Percentiles rank a stretch among this genome's conserved stretches.
Conservation (phyloP, 2,113 vertebrate genomes). For the Prunella himalayana region DNA sequence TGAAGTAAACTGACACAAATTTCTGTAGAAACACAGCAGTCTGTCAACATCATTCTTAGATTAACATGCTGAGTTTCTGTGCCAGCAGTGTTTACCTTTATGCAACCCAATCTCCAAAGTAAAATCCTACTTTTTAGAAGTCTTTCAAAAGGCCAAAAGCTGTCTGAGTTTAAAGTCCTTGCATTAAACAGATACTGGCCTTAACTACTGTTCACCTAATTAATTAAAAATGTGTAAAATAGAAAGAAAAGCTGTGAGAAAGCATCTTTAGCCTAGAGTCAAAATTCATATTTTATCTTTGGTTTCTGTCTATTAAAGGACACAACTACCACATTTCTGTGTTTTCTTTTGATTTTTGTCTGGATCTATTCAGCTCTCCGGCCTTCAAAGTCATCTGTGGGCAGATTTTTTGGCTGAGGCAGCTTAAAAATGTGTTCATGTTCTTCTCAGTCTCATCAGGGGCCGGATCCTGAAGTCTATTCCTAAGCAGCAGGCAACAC, state of each 20-base stretch:
- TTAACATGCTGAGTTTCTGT: background rate
- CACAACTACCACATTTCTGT: rapidly evolving
- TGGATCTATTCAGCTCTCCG: background rate
- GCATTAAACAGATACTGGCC: background rate
- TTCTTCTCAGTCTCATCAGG: background rate
- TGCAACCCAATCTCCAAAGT: background rate
- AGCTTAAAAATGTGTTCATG: background rate
- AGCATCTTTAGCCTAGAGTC: background rate
- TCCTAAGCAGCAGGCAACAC: background rate
- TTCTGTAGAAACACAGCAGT: background rate
- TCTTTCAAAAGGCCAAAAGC: background rate
- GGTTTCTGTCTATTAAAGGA: background rate
- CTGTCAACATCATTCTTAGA: background rate
- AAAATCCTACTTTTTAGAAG: background rate
- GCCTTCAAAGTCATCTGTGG: background rate
- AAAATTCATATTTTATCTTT: background rate
- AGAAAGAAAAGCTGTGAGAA: background rate
- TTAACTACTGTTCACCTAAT: background rate
- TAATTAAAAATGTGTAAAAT: background rate
- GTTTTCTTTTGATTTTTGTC: background rate
- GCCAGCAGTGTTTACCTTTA: background rate
- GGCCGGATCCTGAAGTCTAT: background rate
- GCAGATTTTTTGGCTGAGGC: background rate
- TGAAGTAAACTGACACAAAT: background rate
- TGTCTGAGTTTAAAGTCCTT: background rate